Evolutionary conservation across 2,888 invertebrate genomes (phyloP), one percentile per base, ranked within the genome.

Genomic region (Eupithecia insigniata): DNA sequence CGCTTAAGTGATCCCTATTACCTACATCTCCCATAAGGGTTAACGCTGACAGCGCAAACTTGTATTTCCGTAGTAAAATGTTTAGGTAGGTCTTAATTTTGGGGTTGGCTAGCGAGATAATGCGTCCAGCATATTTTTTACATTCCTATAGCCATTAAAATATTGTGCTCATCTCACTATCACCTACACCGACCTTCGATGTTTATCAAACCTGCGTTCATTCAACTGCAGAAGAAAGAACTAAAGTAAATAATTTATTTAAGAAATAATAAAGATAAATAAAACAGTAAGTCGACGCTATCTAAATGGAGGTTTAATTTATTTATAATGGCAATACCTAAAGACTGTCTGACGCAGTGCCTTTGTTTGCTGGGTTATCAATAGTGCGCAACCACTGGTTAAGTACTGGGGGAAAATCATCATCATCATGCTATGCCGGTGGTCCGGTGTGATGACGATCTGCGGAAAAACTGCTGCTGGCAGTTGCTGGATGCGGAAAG

Each of bases 141-240:
- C 14, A n/a, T n/a, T n/a, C n/a, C n/a, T 1, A 55, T 14, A 1
- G 55, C 14, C 14, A 55, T 26, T 26, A 26, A 55, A 69, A 43
- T 30, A 70, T 64, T 64, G 64, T 62, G 61, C 32, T n/a, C 69
- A 74, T 71, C 70, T 18, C 62, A 28, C 67, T 58, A 73, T 74
- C 71, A 83, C 87, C 84, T 85, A 80, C 66, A 32, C 18, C 79
- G 82, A 85, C 86, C 86, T 87, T 85, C 78, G 75, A 66, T 81
- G 81, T 84, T 85, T 87, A 81, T 83, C 80, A 75, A 74, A 69
- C 73, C 66, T 76, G 67, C 72, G 85, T 87, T 85, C 88, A 75
- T 89, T 89, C 85, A 87, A 87, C 88, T 79, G 70, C 71, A 69
- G 66, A 77, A 71, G 66, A 76, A 80, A 72, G 71, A 70, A 72